Evolutionary conservation across 2,888 invertebrate species (phyloP).

Genomic region (Megalurothrips usitatus): DNA sequence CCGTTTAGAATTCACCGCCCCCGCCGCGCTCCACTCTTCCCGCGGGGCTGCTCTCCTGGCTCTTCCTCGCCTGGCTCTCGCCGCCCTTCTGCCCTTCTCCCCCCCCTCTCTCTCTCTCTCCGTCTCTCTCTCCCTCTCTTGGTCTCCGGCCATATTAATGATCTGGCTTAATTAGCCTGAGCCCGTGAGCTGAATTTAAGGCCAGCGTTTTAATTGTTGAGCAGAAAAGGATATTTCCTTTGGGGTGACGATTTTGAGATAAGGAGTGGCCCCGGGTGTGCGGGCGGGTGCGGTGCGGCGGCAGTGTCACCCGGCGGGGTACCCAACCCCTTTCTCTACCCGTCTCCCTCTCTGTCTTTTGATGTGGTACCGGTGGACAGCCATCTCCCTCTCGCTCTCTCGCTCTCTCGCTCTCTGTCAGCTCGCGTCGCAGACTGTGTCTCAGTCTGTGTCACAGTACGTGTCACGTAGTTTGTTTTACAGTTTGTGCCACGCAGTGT

Average conservation of each 20-base stretch:
- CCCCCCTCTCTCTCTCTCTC: neutral
- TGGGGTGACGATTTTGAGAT: neutral
- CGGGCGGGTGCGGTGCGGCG: neutral
- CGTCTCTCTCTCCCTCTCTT: neutral
- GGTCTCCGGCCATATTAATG: neutral
- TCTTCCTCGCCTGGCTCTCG: neutral
- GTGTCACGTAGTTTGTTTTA: too few relatives aligned
- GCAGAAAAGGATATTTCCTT: slow-evolving; percentile 11
- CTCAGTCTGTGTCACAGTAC: too few relatives aligned
- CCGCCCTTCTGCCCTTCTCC: neutral
- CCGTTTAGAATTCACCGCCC: too few relatives aligned
- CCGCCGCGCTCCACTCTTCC: too few relatives aligned
- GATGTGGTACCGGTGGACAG: too few relatives aligned
- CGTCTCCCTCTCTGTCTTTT: too few relatives aligned
- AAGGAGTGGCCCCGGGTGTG: neutral
- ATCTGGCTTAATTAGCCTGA: neutral
- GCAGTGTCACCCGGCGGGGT: neutral
- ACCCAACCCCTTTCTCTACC: too few relatives aligned
- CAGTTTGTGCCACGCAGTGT: too few relatives aligned
- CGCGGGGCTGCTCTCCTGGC: neutral
- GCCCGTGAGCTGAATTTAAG: slow-evolving; percentile 20
- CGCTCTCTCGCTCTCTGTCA: too few relatives aligned
- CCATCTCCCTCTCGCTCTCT: too few relatives aligned
- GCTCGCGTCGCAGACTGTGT: too few relatives aligned
- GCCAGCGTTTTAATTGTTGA: slow-evolving; percentile 9